Evolutionary conservation across 2,113 vertebrate genomes (phyloP).

Genomic region (Vulpes lagopus): DNA sequence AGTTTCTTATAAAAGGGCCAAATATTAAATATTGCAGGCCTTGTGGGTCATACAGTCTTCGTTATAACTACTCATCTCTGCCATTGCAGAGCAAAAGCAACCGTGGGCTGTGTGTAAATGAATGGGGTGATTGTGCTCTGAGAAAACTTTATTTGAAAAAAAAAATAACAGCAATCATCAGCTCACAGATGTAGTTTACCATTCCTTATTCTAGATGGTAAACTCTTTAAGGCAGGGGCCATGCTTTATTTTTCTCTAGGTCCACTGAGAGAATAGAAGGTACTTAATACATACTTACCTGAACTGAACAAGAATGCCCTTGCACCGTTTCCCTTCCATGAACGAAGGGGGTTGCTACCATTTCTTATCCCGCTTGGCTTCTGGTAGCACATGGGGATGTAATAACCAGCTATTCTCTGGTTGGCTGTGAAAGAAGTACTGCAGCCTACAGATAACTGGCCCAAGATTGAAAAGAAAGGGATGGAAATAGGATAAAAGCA

Average conservation of each 20-base stretch:
- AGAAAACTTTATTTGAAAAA: neutral
- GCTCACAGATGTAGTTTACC: neutral
- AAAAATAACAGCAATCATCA: neutral
- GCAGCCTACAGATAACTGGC: neutral
- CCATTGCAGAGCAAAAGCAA: neutral
- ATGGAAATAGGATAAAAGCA: neutral
- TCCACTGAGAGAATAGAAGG: neutral
- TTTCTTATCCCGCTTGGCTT: neutral
- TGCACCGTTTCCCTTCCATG: neutral
- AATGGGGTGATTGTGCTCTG: neutral
- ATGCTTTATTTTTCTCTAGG: neutral
- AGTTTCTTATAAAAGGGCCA: neutral
- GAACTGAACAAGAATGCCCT: neutral
- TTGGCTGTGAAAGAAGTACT: neutral
- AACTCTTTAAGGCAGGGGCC: neutral
- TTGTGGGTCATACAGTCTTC: neutral
- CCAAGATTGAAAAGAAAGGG: neutral
- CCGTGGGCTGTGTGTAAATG: neutral
- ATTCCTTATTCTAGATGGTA: neutral
- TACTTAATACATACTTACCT: neutral
- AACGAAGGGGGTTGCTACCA: neutral
- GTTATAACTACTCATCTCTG: neutral
- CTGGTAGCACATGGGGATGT: neutral
- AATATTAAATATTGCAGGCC: neutral
- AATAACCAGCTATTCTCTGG: neutral